Evolutionary conservation across 2,888 invertebrate species (phyloP).

Genomic region (Parnassius mnemosyne): DNA sequence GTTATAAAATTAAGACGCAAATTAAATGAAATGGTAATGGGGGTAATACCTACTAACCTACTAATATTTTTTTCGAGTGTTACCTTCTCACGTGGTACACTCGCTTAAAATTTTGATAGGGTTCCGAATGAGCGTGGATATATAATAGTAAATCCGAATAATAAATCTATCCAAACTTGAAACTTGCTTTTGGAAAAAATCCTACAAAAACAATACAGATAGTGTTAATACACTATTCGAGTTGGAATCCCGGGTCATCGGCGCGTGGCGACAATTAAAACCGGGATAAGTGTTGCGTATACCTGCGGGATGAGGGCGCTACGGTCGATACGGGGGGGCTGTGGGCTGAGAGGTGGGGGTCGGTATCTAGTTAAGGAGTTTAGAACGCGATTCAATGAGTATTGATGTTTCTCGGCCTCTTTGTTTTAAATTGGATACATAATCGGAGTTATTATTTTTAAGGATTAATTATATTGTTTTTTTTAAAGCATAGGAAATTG

Average conservation of each 20-base stretch:
- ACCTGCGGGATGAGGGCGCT: conserved; percentile 77
- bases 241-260: conserved; percentile 59
- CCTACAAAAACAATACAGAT: neutral
- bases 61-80: no score
- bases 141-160: no score
- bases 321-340: conserved; percentile 71
- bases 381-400: conserved; percentile 72
- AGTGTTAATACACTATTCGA: conserved; percentile 34
- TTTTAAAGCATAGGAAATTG: no score
- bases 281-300: conserved; percentile 78
- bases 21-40: no score
- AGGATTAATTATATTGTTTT: no score
- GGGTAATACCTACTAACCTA: no score
- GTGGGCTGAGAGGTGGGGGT: conserved; percentile 44
- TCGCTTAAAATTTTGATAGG: no score
- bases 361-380: conserved; percentile 72
- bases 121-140: no score
- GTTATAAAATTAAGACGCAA: neutral
- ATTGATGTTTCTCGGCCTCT: conserved; percentile 62
- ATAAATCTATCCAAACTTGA: no score
- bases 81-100: no score
- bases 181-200: neutral
- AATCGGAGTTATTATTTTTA: conserved; percentile 24
- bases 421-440: conserved; percentile 38
- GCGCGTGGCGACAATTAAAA: conserved; percentile 79